Conservation (phyloP, 2,113 vertebrate species). For the Genyomyrus donnyi region DNA sequence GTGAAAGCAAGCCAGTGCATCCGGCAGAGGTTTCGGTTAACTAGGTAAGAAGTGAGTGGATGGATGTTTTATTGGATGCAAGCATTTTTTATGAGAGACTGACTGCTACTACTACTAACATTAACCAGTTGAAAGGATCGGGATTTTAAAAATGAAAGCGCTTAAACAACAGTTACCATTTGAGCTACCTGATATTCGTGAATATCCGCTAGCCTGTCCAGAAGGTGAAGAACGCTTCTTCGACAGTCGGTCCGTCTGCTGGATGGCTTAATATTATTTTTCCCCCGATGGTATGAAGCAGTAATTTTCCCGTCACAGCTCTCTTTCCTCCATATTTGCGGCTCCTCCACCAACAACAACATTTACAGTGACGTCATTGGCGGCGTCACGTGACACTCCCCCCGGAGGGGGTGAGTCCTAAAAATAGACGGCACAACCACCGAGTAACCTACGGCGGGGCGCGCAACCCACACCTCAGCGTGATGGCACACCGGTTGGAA, state of each 20-base stretch:
- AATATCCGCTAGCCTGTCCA: slow-evolving; percentile 6
- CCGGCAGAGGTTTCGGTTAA: not conserved
- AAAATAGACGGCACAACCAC: slow-evolving; percentile 40
- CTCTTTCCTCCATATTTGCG: slow-evolving; percentile 51
- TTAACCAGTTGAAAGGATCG: slow-evolving; percentile 15
- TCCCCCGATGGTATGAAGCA: slow-evolving; percentile 10
- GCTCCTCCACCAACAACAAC: slow-evolving; percentile 52
- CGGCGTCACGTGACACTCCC: slow-evolving; percentile 38
- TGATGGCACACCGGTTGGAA: not conserved
- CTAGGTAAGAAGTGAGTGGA: not conserved
- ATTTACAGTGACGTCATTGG: slow-evolving; percentile 40
- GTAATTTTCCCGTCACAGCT: slow-evolving; percentile 37
- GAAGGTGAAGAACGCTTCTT: not conserved
- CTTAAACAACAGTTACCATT: slow-evolving; percentile 13
- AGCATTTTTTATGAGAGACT: not conserved
- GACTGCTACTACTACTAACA: not conserved
- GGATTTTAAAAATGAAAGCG: slow-evolving; percentile 2
- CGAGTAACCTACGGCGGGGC: slow-evolving; percentile 17
- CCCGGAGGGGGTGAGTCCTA: slow-evolving; percentile 28
- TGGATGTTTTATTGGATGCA: not conserved
- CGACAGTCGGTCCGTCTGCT: not conserved
- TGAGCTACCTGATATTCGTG: slow-evolving; percentile 30
- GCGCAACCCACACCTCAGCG: slow-evolving; percentile 10
- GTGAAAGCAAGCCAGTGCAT: not conserved
- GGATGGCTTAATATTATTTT: slow-evolving; percentile 11